Evolutionary conservation across 2,797 vertebrate species (phyloP).

Genomic region (Spea hammondii): DNA sequence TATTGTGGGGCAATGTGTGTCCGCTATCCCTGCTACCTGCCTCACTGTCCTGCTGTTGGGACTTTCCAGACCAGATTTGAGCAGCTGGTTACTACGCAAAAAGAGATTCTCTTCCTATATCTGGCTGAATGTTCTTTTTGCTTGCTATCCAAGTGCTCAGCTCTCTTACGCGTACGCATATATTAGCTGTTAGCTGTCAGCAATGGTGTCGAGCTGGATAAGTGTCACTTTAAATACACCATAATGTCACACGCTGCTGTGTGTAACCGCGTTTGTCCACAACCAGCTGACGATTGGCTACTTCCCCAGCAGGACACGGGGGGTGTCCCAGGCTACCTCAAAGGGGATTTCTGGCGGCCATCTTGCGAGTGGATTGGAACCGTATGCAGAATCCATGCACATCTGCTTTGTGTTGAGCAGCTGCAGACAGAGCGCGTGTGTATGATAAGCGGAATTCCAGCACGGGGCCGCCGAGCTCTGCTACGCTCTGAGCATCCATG

Average conservation of each 20-base stretch:
- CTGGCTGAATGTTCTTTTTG: neutral
- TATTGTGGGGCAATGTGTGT: too few species aligned
- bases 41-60: too few species aligned
- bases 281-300: conserved; percentile 32
- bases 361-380: conserved; percentile 31
- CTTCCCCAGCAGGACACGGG: conserved; percentile 31
- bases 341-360: conserved; percentile 27
- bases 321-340: conserved; percentile 23
- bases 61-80: too few species aligned
- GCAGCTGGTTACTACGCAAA: too few species aligned
- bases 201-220: neutral
- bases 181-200: neutral
- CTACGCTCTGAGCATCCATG: conserved; percentile 25
- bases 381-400: conserved; percentile 25
- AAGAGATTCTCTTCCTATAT: too few species aligned
- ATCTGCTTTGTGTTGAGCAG: conserved; percentile 50
- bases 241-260: neutral
- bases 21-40: too few species aligned
- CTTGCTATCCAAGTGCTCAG: too few species aligned
- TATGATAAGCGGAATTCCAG: conserved; percentile 45
- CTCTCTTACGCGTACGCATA: too few species aligned
- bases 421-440: conserved; percentile 35
- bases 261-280: conserved; percentile 6
- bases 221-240: conserved; percentile 8
- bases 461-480: conserved; percentile 3